A percentile compares a stretch with the other conserved stretches of the same genome.
Evolutionary conservation across 2,113 vertebrate genomes (phyloP).

Genomic region (Kryptolebias marmoratus): DNA sequence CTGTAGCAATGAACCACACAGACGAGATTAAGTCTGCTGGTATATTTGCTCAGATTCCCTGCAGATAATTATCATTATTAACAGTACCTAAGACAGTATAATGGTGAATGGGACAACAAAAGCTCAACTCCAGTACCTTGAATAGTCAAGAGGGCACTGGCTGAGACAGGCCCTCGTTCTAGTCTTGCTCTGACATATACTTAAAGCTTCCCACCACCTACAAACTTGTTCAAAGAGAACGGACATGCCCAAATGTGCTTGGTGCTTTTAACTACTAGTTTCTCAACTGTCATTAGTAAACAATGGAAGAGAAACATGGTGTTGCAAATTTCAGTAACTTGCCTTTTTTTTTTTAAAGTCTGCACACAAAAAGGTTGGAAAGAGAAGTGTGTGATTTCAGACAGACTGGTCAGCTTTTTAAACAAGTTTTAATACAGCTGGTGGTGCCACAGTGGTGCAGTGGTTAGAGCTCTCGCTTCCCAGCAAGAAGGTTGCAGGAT

Average conservation of each 20-base stretch:
- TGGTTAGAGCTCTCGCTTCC: too few species aligned
- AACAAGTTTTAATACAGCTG: neutral
- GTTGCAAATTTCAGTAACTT: constrained; percentile 24
- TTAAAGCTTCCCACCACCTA: constrained; percentile 42
- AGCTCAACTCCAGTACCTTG: constrained; percentile 25
- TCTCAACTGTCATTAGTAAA: constrained; percentile 50
- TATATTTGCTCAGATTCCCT: constrained; percentile 60
- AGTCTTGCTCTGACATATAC: constrained; percentile 36
- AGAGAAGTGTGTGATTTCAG: neutral
- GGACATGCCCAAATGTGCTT: constrained; percentile 61
- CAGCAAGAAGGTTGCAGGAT: too few species aligned
- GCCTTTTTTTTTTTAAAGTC: constrained; percentile 19
- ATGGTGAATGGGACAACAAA: constrained; percentile 35
- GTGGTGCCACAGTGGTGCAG: too few species aligned
- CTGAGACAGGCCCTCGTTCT: constrained; percentile 18
- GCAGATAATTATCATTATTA: constrained; percentile 49
- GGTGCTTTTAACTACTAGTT: constrained; percentile 50
- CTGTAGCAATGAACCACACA: constrained; percentile 31
- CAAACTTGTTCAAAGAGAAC: constrained; percentile 48
- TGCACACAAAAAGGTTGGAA: neutral
- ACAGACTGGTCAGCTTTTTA: neutral
- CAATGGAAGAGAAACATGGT: constrained; percentile 32
- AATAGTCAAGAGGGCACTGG: constrained; percentile 22
- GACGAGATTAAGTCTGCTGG: constrained; percentile 59
- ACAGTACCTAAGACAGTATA: constrained; percentile 30